Base-by-base conservation (phyloP, 1,140 invertebrate genomes). In the Nixonia krombeini region DNA sequence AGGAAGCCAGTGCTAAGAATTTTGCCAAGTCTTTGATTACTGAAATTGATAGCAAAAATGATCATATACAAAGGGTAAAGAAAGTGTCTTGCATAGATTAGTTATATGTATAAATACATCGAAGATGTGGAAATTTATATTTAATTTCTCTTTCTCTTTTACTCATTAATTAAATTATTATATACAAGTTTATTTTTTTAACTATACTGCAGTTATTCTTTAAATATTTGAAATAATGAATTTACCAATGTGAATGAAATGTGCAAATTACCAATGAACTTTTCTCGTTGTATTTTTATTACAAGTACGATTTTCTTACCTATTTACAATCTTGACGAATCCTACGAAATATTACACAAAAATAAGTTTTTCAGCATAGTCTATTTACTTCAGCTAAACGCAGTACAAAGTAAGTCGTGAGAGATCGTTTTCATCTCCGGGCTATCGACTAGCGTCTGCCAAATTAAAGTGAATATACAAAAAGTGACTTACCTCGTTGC, bases 1-100 rank as follows among this genome's bases (percentile, higher is more conserved):
- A 90, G 57, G 87, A 90, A 58, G 88, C 92, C 25, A 92, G 87
- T 13, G 88, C 93, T 0, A 63, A 70, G 9, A 80, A 87, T 56
- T 83, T 90, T 37, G 87, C 88, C 0, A 84, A 86, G 52, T 88
- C 87, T 25, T 74, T 90, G 6, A 83, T 89, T 6, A 81, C 83
- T 1, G 89, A 90, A 74, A 86, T 90, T 9, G 88, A 89, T 49
- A 75, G 57, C 2, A 87, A 86, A 65, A 83, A 84, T 23, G 74
- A 85, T 0, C 80, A 80, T 55, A 9, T 52, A 38, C 52, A 81
- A 3, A 68, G 76, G 2, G 72, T 75, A n/a, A 71, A 47, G 41
- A 52, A 50, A 25, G 13, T 33, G 44, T 17, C 37, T 18, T 13
- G 13, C 13, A n/a, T n/a, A 40, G 18, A 21, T 21, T 6, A 21